Percentiles rank a stretch among this genome's conserved stretches.
Evolutionary conservation across 2,888 invertebrate species (phyloP).

Genomic region (Liposcelis brunnea): DNA sequence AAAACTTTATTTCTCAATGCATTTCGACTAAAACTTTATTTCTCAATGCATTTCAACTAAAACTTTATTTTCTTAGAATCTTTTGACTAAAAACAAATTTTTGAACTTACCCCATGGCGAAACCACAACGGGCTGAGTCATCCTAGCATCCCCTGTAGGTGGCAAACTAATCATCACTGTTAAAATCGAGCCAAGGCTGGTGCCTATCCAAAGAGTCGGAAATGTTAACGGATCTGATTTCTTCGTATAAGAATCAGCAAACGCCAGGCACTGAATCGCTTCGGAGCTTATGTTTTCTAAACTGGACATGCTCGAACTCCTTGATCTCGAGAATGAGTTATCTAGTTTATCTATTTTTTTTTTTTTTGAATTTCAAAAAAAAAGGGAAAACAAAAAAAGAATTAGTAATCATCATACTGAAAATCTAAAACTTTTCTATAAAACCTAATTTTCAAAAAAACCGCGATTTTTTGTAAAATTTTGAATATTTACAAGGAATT

Average conservation of each 20-base stretch:
- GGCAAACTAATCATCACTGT: slow-evolving; percentile 72
- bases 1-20: too few species aligned
- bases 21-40: too few species aligned
- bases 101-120: slow-evolving; percentile 60
- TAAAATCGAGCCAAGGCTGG: slow-evolving; percentile 88
- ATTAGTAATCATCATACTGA: slow-evolving; percentile 8
- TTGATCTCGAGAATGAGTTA: slow-evolving; percentile 87
- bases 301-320: slow-evolving; percentile 95
- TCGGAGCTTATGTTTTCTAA: slow-evolving; percentile 93
- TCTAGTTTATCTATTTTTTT: slow-evolving; percentile 75
- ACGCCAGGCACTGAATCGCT: slow-evolving; percentile 87
- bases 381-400: slow-evolving; percentile 4
- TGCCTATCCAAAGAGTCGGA: slow-evolving; percentile 96
- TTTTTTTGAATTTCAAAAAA: slow-evolving; percentile 22
- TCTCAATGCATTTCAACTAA: too few species aligned
- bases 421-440: background rate
- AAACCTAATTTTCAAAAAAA: background rate
- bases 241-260: slow-evolving; percentile 87
- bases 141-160: slow-evolving; percentile 60
- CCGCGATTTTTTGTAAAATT: background rate
- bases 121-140: slow-evolving; percentile 64
- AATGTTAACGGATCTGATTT: slow-evolving; percentile 75
- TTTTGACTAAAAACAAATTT: too few species aligned
- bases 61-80: too few species aligned
- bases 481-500: background rate